Base-by-base conservation (phyloP, 2,797 vertebrate species). In the Pyrrhura leucotis region DNA sequence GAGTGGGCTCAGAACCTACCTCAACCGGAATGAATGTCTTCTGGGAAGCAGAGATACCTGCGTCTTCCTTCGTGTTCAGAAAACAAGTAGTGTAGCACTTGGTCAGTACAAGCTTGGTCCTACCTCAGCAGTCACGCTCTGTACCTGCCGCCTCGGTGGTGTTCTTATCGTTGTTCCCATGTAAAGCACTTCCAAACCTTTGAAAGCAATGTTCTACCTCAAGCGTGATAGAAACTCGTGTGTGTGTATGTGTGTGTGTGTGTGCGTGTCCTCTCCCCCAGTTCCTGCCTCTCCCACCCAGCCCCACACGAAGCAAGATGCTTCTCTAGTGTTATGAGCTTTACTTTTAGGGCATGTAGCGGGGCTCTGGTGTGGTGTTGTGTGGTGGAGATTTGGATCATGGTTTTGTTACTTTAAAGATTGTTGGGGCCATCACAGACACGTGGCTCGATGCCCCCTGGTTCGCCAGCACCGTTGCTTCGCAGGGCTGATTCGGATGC, bases 1-100 rank as follows among this genome's bases (percentile, higher is more conserved):
- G 81, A 97, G 97, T 94, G 96, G 98, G 98, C 93, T 97, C 97
- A 98, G 98, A 98, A 99, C 98, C 99, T 99, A 99, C 99, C 99
- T 99, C 99, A 99, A 98, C 99, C 99, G 98, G 98, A 99, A 99
- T 99, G 99, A 99, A 99, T 99, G 99, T 99, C 98, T 98, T 97
- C 94, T 97, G 98, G 98, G 98, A 98, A 98, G 98, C 96, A 97
- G 97, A 97, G 90, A 89, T 91, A 97, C 98, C 98, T 97, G 97
- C 40, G 96, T 97, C 98, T 98, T 98, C 98, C 98, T 98, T 97
- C 88, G 67, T 97, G 96, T 97, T 98, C 98, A 95, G 91, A 54
- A 91, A 97, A 97, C 94, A 84, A 96, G 93, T 98, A 98, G 98
- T 81, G 75, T 97, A 98, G 95, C 98, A 98, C 98, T 98, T 97